Conservation (phyloP, 2,888 invertebrate genomes). For the Schizaphis graminum region DNA sequence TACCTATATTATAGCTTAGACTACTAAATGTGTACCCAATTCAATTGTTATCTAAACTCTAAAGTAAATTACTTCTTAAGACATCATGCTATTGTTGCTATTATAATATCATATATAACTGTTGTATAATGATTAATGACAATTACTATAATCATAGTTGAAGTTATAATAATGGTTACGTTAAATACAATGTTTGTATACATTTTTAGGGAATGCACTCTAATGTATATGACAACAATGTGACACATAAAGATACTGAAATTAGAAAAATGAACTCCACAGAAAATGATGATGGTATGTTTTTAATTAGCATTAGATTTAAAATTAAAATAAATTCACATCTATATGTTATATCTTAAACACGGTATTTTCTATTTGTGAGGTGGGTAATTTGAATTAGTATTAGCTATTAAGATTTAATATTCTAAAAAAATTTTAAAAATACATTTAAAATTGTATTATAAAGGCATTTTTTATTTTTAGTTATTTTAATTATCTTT, state of each 20-base stretch:
- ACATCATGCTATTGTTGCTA: not conserved
- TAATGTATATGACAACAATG: constrained; percentile 37
- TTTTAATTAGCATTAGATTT: not conserved
- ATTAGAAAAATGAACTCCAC: not conserved
- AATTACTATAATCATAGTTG: not conserved
- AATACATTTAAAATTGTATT: too few relatives aligned
- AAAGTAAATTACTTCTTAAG: not conserved
- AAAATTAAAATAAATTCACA: not conserved
- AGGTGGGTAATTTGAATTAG: too few relatives aligned
- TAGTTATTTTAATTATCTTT: not conserved
- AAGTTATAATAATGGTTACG: not conserved
- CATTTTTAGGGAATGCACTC: constrained; percentile 36
- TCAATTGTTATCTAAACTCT: not conserved
- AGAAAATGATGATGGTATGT: constrained; percentile 57
- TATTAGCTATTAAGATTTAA: too few relatives aligned
- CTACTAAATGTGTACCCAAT: not conserved
- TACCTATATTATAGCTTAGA: not conserved
- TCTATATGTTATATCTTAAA: not conserved
- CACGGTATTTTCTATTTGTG: not conserved
- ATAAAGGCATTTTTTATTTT: too few relatives aligned
- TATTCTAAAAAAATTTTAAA: too few relatives aligned
- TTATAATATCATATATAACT: not conserved
- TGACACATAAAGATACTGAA: constrained; percentile 21
- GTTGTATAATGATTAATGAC: not conserved
- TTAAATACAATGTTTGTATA: not conserved